These are phyloP conservation scores for Quadroppia sp. DNA, from an alignment of 2,888 invertebrate species.

Conservation along the genomic window DNA sequence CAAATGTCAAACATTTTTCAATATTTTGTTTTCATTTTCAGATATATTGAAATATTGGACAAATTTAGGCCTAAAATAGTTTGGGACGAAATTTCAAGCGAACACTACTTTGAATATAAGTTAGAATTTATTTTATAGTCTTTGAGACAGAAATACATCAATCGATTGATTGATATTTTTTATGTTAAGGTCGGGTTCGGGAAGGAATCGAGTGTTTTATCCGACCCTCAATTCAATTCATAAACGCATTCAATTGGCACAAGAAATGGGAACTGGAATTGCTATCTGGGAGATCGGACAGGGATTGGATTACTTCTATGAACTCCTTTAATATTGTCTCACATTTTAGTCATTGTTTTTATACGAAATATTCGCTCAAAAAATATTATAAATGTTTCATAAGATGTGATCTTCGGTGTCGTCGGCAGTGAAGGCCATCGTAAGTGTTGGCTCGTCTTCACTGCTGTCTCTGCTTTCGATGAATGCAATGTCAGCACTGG, in stretches of 20 bases:
- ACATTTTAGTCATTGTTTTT: neutral
- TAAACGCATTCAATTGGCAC: slow-evolving; percentile 71
- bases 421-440: slow-evolving; percentile 7
- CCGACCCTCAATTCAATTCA: slow-evolving; percentile 83
- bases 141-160: slow-evolving; percentile 9
- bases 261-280: slow-evolving; percentile 73
- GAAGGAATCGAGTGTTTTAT: slow-evolving; percentile 75
- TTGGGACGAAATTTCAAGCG: slow-evolving; percentile 71
- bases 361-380: too few species aligned
- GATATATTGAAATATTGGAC: slow-evolving; percentile 65
- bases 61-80: slow-evolving; percentile 69
- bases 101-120: slow-evolving; percentile 74
- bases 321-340: slow-evolving; percentile 61
- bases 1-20: neutral
- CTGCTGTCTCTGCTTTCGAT: neutral
- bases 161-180: neutral
- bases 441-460: slow-evolving; percentile 19
- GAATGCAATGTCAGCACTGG: neutral
- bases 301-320: slow-evolving; percentile 90
- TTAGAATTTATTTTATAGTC: slow-evolving; percentile 55
- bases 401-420: slow-evolving; percentile 16
- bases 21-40: slow-evolving; percentile 47
- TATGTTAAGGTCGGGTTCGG: slow-evolving; percentile 56
- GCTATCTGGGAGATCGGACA: slow-evolving; percentile 97
- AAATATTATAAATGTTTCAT: neutral